Percentiles rank a stretch among this genome's conserved stretches.
These are phyloP conservation scores for Erinaceus europaeus DNA, from an alignment of 2,113 vertebrate genomes.

Conservation along the genomic window DNA sequence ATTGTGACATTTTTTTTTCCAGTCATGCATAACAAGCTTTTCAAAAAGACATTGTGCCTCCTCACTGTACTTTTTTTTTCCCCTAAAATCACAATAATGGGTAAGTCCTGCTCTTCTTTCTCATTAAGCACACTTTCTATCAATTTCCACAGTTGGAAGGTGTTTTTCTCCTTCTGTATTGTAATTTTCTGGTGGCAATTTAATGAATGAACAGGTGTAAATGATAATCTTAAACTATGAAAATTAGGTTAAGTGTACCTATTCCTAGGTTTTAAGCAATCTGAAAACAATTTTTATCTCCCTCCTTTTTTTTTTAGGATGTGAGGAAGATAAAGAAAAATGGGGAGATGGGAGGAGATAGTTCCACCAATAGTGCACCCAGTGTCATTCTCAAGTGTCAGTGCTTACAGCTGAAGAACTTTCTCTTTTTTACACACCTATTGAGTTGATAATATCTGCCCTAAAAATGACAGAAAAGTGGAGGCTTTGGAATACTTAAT, in stretches of 20 bases:
- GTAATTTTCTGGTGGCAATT: slow-evolving; percentile 8
- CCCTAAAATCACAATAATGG: slow-evolving; percentile 34
- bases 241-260: background rate
- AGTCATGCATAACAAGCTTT: slow-evolving; percentile 36
- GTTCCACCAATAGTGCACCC: background rate
- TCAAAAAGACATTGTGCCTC: slow-evolving; percentile 42
- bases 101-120: slow-evolving; percentile 16
- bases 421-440: background rate
- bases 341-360: background rate
- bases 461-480: background rate
- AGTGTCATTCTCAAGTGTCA: background rate
- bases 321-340: background rate
- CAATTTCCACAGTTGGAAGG: slow-evolving; percentile 20
- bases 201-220: slow-evolving; percentile 38
- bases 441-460: background rate
- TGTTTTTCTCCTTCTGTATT: background rate
- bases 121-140: slow-evolving; percentile 38
- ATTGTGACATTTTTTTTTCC: slow-evolving; percentile 30
- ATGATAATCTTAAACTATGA: slow-evolving; percentile 6
- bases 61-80: background rate
- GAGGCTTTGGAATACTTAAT: background rate
- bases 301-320: background rate
- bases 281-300: background rate
- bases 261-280: background rate
- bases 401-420: background rate